Base-by-base conservation (phyloP, 1,140 invertebrate species). In the Drosophila chauvacae region DNA sequence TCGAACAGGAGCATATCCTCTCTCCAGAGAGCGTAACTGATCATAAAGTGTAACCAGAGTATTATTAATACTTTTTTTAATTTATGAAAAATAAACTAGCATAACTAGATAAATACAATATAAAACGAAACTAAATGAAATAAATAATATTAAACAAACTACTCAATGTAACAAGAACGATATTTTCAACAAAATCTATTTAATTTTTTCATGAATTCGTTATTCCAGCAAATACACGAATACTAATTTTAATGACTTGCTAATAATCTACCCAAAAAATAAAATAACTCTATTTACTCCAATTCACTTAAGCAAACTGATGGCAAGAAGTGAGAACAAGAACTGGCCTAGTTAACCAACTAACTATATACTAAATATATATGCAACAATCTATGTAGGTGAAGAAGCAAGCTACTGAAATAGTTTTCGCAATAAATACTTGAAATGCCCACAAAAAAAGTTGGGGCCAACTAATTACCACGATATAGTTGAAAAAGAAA, bases 391-490 rank as follows among this genome's bases (percentile, higher is more conserved):
- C 48, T 45, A 70, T 41, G 47, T 44, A 53, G 30, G 47, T 55
- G 64, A 69, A 33, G 20, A 55, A 68, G 66, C 66, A 68, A 66
- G 11, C 66, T 70, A 70, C 48, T 70, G 65, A 68, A 45, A 70
- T 68, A 70, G 63, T 55, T 45, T 28, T 68, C 26, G 33, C 64
- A 39, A 56, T 56, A 37, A 64, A 70, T 70, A 68, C 66, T 68
- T 53, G 33, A 70, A 70, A 70, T 53, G 39, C 62, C 63, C 66
- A 70, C 50, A 33, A 35, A 53, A 65, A 51, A 53, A 18, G 4
- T 68, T 30, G 62, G 37, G 37, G 66, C 66, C 66, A 70, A 70
- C 66, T 70, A 70, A 70, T 66, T 66, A 66, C 62, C 65, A 70
- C 66, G 39, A 70, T 48, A 48, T 48, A 50, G 69, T 45, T 69